Percentiles rank a stretch among this genome's conserved stretches.
Evolutionary conservation across 1,140 invertebrate species (phyloP).

Genomic region (Phthorimaea operculella): DNA sequence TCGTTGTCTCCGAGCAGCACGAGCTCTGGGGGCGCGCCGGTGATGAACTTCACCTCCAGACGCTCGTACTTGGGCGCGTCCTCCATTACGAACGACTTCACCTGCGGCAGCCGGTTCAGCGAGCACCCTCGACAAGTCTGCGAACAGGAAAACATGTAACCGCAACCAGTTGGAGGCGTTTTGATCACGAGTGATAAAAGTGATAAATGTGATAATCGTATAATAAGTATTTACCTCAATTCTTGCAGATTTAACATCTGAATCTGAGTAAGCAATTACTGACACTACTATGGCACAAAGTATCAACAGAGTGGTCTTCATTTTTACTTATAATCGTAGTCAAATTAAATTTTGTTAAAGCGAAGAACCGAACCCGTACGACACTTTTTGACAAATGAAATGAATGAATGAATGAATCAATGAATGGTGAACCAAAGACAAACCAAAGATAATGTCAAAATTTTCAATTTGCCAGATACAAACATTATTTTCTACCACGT

Average conservation of each 20-base stretch:
- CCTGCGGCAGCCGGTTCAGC: constrained; percentile 77
- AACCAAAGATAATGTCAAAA: no score
- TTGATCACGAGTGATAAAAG: neutral
- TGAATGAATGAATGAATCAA: no score
- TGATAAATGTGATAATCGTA: constrained; percentile 4
- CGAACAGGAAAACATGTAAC: constrained; percentile 31
- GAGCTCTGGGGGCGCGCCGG: constrained; percentile 75
- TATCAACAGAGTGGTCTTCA: no score
- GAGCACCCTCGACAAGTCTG: constrained; percentile 83
- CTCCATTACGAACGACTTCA: constrained; percentile 80
- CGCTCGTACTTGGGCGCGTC: constrained; percentile 78
- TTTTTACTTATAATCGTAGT: no score
- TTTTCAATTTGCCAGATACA: no score
- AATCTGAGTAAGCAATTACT: constrained; percentile 5
- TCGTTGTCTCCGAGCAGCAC: constrained; percentile 71
- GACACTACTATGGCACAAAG: no score
- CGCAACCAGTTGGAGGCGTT: neutral
- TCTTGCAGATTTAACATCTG: constrained; percentile 48
- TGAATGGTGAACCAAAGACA: no score
- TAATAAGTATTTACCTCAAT: constrained; percentile 39
- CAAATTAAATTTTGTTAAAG: no score
- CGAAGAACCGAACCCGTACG: no score
- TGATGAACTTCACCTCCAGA: constrained; percentile 72
- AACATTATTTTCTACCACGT: no score
- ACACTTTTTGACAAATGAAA: no score